Evolutionary conservation across 2,888 invertebrate species (phyloP).

Genomic region (Drosophila suboccidentalis): DNA sequence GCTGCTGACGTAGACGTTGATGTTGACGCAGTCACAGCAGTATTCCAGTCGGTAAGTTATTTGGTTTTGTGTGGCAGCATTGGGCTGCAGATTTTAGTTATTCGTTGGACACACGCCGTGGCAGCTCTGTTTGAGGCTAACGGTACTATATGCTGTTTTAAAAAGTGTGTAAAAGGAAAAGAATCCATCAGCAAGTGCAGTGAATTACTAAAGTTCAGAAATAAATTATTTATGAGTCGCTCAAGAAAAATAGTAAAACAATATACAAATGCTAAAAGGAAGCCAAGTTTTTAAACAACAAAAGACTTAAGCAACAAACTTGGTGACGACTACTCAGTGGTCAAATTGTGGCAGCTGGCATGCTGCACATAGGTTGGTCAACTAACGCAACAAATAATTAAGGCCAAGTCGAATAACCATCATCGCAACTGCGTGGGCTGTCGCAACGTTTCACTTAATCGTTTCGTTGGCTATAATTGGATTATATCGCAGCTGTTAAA

Average conservation of each 20-base stretch:
- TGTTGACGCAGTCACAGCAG: slow-evolving; percentile 31
- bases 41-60: slow-evolving; percentile 54
- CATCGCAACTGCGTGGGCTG: slow-evolving; percentile 50
- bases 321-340: slow-evolving; percentile 11
- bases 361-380: slow-evolving; percentile 40
- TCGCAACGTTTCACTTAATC: slow-evolving; percentile 47
- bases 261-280: neutral
- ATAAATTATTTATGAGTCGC: neutral
- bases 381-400: slow-evolving; percentile 49
- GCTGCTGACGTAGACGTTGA: slow-evolving; percentile 27
- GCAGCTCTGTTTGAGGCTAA: slow-evolving; percentile 75
- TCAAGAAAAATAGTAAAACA: neutral
- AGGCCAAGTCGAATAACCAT: slow-evolving; percentile 53
- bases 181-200: slow-evolving; percentile 37
- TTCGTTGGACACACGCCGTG: slow-evolving; percentile 79
- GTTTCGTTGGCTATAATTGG: slow-evolving; percentile 63
- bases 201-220: slow-evolving; percentile 1
- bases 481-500: slow-evolving; percentile 56
- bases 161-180: slow-evolving; percentile 36
- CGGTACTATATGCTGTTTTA: slow-evolving; percentile 49
- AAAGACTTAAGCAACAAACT: slow-evolving; percentile 75
- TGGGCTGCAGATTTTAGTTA: slow-evolving; percentile 80
- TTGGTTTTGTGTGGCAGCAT: slow-evolving; percentile 82
- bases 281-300: slow-evolving; percentile 22
- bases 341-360: slow-evolving; percentile 28